Conservation (phyloP, 2,888 invertebrate species). For the Tenthredo distinguenda region DNA sequence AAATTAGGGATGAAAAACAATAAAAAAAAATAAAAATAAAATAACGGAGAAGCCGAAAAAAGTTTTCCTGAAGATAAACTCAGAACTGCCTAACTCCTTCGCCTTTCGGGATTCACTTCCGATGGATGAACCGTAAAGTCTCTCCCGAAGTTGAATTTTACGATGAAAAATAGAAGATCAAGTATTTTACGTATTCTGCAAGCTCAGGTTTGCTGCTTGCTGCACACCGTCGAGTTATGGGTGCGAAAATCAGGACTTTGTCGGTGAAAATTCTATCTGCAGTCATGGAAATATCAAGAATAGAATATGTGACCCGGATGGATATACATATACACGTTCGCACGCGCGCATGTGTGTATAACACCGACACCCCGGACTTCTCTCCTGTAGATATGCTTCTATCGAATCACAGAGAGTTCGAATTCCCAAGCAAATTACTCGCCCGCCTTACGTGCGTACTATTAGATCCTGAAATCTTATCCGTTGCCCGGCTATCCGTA, state of each 20-base stretch:
- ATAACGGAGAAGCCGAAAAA: neutral
- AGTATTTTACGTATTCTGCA: slow-evolving; percentile 27
- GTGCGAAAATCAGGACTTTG: slow-evolving; percentile 40
- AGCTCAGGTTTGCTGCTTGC: slow-evolving; percentile 4
- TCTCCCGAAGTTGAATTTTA: slow-evolving; percentile 20
- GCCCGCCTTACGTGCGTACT: neutral
- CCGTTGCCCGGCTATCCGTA: neutral
- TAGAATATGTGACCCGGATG: neutral
- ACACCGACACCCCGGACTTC: neutral
- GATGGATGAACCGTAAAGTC: neutral
- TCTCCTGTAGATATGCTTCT: neutral
- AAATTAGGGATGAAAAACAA: neutral
- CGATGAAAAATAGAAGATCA: slow-evolving; percentile 27
- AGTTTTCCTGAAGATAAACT: neutral
- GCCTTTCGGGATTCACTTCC: slow-evolving; percentile 9
- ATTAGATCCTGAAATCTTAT: neutral
- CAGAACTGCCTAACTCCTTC: neutral
- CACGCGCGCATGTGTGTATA: neutral
- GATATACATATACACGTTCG: neutral
- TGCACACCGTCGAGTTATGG: neutral
- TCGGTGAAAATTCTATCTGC: slow-evolving; percentile 4
- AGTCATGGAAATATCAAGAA: neutral
- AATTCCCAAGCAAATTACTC: neutral
- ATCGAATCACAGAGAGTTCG: neutral
- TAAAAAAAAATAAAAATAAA: neutral